These are phyloP conservation scores for Poecilia wingei DNA, from an alignment of 2,797 vertebrate genomes.

Conservation along the genomic window DNA sequence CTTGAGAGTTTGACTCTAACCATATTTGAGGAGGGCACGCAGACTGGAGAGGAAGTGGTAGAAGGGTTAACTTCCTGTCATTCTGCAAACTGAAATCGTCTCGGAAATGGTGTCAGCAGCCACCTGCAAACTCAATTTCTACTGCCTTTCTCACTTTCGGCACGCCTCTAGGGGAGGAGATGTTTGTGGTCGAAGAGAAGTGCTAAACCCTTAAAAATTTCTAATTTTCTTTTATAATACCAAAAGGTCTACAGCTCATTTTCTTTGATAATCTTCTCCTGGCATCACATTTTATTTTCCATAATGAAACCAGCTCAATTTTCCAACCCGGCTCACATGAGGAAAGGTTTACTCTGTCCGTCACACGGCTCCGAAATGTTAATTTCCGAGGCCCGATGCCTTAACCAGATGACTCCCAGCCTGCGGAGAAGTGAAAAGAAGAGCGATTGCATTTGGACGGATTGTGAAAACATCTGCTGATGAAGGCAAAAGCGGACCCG, in stretches of 20 bases:
- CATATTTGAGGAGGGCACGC: neutral
- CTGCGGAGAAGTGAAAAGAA: conserved; percentile 9
- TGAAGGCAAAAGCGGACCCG: conserved; percentile 1
- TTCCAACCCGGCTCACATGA: neutral
- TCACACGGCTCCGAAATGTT: conserved; percentile 8
- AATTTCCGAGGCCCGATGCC: conserved; percentile 17
- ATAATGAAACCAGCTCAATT: neutral
- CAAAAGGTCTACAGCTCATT: neutral
- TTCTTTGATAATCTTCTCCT: conserved; percentile 5
- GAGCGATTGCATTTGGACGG: neutral
- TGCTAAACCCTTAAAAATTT: neutral
- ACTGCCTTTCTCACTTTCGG: neutral
- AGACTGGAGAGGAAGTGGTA: conserved; percentile 73
- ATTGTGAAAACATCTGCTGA: conserved; percentile 24
- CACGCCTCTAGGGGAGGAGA: neutral
- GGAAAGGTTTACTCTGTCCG: conserved; percentile 16
- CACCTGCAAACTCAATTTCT: conserved; percentile 29
- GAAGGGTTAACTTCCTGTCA: conserved; percentile 65
- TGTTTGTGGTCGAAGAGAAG: neutral
- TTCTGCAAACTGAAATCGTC: conserved; percentile 60
- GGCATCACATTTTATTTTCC: neutral
- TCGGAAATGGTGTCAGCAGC: conserved; percentile 62
- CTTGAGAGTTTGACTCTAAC: neutral
- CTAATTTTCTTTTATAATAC: neutral
- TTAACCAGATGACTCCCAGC: conserved; percentile 1